Percentiles rank a stretch among this genome's conserved stretches.
These are phyloP conservation scores for Lepidochitona cinerea DNA, from an alignment of 2,888 invertebrate species.

Conservation along the genomic window DNA sequence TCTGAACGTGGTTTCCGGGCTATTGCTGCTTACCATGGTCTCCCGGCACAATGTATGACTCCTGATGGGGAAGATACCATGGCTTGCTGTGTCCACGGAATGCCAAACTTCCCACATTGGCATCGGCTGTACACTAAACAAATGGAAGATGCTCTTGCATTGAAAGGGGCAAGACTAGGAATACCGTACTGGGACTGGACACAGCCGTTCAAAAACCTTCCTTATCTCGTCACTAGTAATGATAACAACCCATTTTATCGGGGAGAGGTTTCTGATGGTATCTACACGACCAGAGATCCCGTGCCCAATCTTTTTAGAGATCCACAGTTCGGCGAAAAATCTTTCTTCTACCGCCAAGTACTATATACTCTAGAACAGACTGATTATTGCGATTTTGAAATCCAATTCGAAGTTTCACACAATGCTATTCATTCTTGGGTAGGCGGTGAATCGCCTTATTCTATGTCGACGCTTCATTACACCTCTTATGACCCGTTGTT, in stretches of 20 bases:
- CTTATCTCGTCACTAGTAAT: slow-evolving; percentile 17
- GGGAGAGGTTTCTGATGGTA: slow-evolving; percentile 10
- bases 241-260: slow-evolving; percentile 33
- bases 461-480: slow-evolving; percentile 37
- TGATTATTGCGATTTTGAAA: slow-evolving; percentile 38
- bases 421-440: slow-evolving; percentile 20
- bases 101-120: slow-evolving; percentile 40
- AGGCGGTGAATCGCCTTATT: slow-evolving; percentile 23
- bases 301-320: slow-evolving; percentile 34
- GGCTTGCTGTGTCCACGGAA: slow-evolving; percentile 36
- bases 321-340: slow-evolving; percentile 28
- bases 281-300: slow-evolving; percentile 25
- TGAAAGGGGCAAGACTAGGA: slow-evolving; percentile 9
- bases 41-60: slow-evolving; percentile 22
- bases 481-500: slow-evolving; percentile 39
- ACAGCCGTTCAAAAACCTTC: neutral
- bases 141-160: slow-evolving; percentile 14
- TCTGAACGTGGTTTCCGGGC: slow-evolving; percentile 25
- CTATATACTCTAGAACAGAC: slow-evolving; percentile 30
- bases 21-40: slow-evolving; percentile 28
- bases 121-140: slow-evolving; percentile 31
- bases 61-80: neutral
- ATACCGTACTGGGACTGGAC: slow-evolving; percentile 22
- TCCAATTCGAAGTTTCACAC: slow-evolving; percentile 19
- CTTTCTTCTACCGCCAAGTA: slow-evolving; percentile 35